Base-by-base conservation (phyloP, 2,888 invertebrate genomes). In the Mystacides longicornis region DNA sequence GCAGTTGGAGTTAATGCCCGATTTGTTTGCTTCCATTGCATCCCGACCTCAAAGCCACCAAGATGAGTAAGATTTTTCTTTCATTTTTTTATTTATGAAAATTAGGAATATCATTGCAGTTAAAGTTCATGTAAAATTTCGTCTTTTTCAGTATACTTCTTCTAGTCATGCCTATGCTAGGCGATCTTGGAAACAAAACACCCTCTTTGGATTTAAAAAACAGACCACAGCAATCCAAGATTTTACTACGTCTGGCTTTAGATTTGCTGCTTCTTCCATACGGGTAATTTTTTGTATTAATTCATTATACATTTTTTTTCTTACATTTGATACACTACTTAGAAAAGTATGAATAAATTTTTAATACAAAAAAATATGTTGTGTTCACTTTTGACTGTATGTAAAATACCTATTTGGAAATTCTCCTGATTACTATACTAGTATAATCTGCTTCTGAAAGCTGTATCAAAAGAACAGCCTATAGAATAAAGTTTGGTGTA, bases 231-330 rank as follows among this genome's bases (percentile, higher is more conserved):
- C 75, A 86, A 20, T 74, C 82, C 4, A 81, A 82, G 59, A 72
- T 87, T 63, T 79, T 95, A 23, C 70, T 91, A 19, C 83, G 84
- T 59, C 83, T 90, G 67, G 81, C 93, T 64, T 81, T 90, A 62
- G 93, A 95, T 72, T 81, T 93, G 46, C 70, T 95, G 7, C 72
- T 95, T 7, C 71, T 95, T 55, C 93, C 94, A 19, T 95, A 93
- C 71, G 88, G 89, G 89, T 90, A 72, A 70, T 3, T 66, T 37
- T 50, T 23, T 27, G 49, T n/a, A n/a, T n/a, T n/a, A n/a, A n/a
- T n/a, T n/a, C n/a, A n/a, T n/a, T n/a, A n/a, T n/a, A n/a, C n/a
- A n/a, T n/a, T n/a, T n/a, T n/a, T n/a, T n/a, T n/a, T n/a, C n/a
- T n/a, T n/a, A n/a, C n/a, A n/a, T n/a, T n/a, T n/a, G n/a, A n/a